Evolutionary conservation across 2,113 vertebrate genomes (phyloP).

Genomic region (Siniperca knerii): DNA sequence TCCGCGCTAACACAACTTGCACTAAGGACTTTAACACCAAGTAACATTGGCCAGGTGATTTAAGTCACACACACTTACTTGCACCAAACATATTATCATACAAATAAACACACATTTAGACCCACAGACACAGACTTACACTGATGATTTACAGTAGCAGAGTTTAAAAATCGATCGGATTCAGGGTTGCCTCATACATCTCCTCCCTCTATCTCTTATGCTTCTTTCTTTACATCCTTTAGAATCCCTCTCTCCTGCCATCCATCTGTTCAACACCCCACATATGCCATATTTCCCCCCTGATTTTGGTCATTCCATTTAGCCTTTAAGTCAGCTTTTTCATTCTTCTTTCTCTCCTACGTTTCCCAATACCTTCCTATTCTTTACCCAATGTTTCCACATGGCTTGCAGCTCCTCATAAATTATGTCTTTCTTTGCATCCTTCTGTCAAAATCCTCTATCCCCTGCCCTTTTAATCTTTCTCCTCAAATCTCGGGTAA

Average conservation of each 20-base stretch:
- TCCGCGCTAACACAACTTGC: slow-evolving; percentile 17
- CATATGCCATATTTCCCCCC: not conserved
- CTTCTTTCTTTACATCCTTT: slow-evolving; percentile 36
- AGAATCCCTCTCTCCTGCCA: slow-evolving; percentile 17
- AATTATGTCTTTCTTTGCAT: slow-evolving; percentile 33
- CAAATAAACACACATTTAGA: slow-evolving; percentile 27
- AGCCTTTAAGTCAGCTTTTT: not conserved
- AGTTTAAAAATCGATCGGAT: slow-evolving; percentile 70
- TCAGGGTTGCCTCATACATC: slow-evolving; percentile 69
- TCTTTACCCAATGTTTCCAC: slow-evolving; percentile 22
- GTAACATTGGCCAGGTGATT: slow-evolving; percentile 21
- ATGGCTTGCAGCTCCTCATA: slow-evolving; percentile 12
- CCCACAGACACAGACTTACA: not conserved
- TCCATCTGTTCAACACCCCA: slow-evolving; percentile 17
- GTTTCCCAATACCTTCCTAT: not conserved
- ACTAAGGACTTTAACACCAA: not conserved
- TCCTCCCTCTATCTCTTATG: slow-evolving; percentile 38
- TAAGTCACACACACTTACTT: slow-evolving; percentile 5
- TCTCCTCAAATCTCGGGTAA: slow-evolving; percentile 3
- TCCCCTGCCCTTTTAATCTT: slow-evolving; percentile 37
- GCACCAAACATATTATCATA: slow-evolving; percentile 13
- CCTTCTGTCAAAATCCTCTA: slow-evolving; percentile 19
- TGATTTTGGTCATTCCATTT: not conserved
- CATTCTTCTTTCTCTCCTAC: not conserved
- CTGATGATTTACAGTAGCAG: slow-evolving; percentile 69